phyloP scores from a whole-genome alignment of 2,797 vertebrate genomes.

The Macrochelys suwanniensis region DNA sequence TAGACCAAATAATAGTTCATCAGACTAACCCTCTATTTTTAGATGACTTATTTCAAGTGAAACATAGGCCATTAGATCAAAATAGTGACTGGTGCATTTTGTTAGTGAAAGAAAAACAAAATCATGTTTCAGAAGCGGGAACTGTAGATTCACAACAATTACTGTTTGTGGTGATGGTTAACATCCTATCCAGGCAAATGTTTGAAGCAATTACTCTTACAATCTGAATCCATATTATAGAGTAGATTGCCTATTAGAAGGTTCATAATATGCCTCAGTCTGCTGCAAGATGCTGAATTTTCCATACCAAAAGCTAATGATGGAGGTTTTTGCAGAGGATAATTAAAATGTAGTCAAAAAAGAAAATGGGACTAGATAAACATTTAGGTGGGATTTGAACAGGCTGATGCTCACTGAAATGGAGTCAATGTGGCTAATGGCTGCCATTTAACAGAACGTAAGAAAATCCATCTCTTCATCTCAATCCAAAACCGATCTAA shows the following conservation, averaged over 20 bases:
- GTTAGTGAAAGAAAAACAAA: not conserved
- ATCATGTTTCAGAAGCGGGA: slow-evolving; percentile 16
- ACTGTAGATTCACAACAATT: not conserved
- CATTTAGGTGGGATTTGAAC: not conserved
- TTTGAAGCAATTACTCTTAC: slow-evolving; percentile 4
- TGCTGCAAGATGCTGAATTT: slow-evolving; percentile 9
- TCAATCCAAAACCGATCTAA: not conserved
- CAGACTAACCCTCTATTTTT: slow-evolving; percentile 21
- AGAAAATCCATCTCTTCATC: not conserved
- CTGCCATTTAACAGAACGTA: not conserved
- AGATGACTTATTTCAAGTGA: not conserved
- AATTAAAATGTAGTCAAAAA: not conserved
- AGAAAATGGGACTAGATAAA: not conserved
- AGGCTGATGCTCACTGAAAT: not conserved
- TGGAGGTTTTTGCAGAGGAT: not conserved
- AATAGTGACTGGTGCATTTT: slow-evolving; percentile 23
- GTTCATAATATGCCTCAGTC: not conserved
- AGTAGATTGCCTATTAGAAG: not conserved
- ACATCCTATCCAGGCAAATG: not conserved
- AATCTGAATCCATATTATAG: slow-evolving; percentile 2
- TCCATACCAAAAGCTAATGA: not conserved
- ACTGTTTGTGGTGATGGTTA: not conserved
- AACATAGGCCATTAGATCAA: slow-evolving; percentile 18
- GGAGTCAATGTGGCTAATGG: not conserved
- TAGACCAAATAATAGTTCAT: slow-evolving; percentile 32